These are phyloP conservation scores for Agonopterix alstromeriana DNA, from an alignment of 2,888 invertebrate species.

Conservation along the genomic window DNA sequence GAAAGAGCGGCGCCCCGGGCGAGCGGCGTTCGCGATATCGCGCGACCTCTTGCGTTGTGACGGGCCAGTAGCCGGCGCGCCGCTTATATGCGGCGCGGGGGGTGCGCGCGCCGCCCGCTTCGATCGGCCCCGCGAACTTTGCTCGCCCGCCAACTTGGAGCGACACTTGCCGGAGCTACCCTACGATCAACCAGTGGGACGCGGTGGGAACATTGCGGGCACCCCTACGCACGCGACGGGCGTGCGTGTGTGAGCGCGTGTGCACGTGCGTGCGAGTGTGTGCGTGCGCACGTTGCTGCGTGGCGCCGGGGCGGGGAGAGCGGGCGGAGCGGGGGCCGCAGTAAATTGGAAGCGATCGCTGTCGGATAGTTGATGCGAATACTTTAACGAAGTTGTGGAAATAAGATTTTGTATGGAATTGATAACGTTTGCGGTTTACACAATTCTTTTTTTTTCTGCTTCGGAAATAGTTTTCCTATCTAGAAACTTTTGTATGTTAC, in stretches of 20 bases:
- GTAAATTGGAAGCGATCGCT: constrained; percentile 3
- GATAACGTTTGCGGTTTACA: no score
- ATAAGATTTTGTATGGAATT: background rate
- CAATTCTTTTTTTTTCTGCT: no score
- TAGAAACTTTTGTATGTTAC: no score
- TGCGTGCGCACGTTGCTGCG: background rate
- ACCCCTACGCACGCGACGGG: constrained; percentile 19
- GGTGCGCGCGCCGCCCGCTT: constrained; percentile 58
- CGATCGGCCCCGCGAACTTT: constrained; percentile 65
- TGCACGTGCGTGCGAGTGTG: background rate
- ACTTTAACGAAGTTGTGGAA: background rate
- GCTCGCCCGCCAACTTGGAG: constrained; percentile 42
- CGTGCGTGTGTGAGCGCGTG: constrained; percentile 4
- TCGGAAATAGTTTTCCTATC: no score
- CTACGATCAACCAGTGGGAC: constrained; percentile 62
- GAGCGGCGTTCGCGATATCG: constrained; percentile 65
- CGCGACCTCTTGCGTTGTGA: constrained; percentile 77
- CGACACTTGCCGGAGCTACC: constrained; percentile 46
- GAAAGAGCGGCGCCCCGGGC: constrained; percentile 74
- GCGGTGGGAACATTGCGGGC: constrained; percentile 8
- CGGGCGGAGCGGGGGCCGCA: background rate
- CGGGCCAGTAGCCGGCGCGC: constrained; percentile 49
- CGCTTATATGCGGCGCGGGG: constrained; percentile 19
- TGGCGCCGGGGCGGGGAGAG: background rate
- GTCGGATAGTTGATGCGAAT: background rate